phyloP scores from a whole-genome alignment of 2,797 vertebrate genomes.

The Eurystomus glaucurus region DNA sequence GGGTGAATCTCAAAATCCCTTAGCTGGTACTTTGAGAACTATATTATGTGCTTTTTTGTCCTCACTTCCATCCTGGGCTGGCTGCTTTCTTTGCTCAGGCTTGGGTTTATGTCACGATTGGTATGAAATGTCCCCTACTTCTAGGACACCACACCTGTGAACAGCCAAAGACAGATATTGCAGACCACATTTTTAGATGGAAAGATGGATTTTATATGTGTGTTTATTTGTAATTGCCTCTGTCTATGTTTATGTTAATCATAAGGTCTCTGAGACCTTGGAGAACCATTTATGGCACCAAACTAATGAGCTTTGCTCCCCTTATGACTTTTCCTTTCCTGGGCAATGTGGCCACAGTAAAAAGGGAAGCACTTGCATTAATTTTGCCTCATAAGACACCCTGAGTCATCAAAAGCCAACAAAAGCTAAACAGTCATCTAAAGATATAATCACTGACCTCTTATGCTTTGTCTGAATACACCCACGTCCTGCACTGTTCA shows the following conservation, averaged over 20 bases:
- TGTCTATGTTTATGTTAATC: conserved; percentile 6
- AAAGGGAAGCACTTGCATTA: conserved; percentile 10
- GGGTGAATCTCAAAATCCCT: not conserved
- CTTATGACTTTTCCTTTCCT: conserved; percentile 38
- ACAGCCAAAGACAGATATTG: not conserved
- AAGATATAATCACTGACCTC: not conserved
- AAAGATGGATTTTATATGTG: not conserved
- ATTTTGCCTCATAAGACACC: conserved; percentile 5
- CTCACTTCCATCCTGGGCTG: not conserved
- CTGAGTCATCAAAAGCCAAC: conserved; percentile 16
- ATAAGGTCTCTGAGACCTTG: not conserved
- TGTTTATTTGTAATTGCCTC: not conserved
- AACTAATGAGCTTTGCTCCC: conserved; percentile 24
- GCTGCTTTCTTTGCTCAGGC: not conserved
- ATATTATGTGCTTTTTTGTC: not conserved
- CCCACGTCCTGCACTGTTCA: not conserved
- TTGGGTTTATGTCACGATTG: not conserved
- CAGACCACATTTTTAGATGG: not conserved
- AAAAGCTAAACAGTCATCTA: not conserved
- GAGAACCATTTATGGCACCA: not conserved
- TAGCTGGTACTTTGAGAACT: not conserved
- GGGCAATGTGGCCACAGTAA: not conserved
- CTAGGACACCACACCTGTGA: not conserved
- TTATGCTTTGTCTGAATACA: not conserved
- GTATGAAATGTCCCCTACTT: not conserved